Conservation (phyloP, 2,888 invertebrate genomes). For the Metopia argyrocephala region DNA sequence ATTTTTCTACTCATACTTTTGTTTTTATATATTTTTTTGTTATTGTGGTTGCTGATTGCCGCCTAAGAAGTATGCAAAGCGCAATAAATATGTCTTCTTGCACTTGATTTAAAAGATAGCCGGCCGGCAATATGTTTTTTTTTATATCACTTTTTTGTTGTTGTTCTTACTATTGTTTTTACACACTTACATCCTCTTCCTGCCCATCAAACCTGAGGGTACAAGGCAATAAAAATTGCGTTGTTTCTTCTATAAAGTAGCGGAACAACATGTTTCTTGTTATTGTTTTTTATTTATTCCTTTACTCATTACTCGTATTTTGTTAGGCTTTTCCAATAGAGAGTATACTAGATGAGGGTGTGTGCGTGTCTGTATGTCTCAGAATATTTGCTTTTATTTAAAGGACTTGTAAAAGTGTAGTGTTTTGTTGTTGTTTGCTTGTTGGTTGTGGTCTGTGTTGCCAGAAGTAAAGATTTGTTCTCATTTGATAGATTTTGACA, state of each 20-base stretch:
- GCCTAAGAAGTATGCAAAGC: constrained; percentile 67
- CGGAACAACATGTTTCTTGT: neutral
- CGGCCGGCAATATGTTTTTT: constrained; percentile 66
- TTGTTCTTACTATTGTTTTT: neutral
- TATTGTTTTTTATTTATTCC: constrained; percentile 7
- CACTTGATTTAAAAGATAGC: constrained; percentile 76
- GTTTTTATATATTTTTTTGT: constrained; percentile 3
- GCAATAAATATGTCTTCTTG: constrained; percentile 78
- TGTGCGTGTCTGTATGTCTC: neutral
- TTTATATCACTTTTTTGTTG: constrained; percentile 14
- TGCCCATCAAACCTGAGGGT: neutral
- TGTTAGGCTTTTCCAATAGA: neutral
- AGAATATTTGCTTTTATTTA: too few species aligned
- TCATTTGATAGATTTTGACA: too few species aligned
- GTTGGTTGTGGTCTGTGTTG: too few species aligned
- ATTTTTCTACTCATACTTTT: constrained; percentile 21
- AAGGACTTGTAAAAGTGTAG: too few species aligned
- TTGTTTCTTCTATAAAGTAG: neutral
- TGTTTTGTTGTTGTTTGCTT: too few species aligned
- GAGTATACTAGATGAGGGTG: neutral
- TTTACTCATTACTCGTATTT: neutral
- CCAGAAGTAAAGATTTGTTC: too few species aligned
- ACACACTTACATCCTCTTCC: constrained; percentile 19
- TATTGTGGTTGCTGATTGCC: constrained; percentile 52
- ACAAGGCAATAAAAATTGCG: constrained; percentile 20